These are phyloP conservation scores for Siderastrea radians DNA, from an alignment of 92 coral and sea anemone species.

Conservation along the genomic window DNA sequence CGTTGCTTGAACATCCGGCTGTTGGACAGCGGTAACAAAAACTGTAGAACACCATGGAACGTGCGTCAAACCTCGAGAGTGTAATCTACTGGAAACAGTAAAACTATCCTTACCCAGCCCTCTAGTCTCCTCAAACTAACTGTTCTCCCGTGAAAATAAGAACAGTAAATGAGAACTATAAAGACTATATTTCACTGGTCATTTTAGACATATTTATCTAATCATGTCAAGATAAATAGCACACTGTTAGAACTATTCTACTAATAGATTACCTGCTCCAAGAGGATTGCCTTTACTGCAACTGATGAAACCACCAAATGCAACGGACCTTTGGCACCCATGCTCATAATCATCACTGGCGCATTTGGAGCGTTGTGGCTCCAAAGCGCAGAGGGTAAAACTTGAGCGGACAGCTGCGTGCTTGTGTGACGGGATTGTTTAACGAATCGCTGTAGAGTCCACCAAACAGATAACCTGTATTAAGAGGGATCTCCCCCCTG, in stretches of 20 bases:
- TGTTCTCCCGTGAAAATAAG: no score
- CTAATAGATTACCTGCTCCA: slow-evolving; percentile 29
- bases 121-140: no score
- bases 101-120: no score
- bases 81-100: no score
- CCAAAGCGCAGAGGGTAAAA: slow-evolving; percentile 86
- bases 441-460: slow-evolving; percentile 75
- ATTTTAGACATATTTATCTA: neutral
- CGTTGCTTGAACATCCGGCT: no score
- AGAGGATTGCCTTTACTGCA: slow-evolving; percentile 83
- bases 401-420: slow-evolving; percentile 79
- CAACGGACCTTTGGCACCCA: slow-evolving; percentile 69
- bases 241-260: neutral
- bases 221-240: no score
- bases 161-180: no score
- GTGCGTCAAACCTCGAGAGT: no score
- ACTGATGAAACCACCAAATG: slow-evolving; percentile 89
- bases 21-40: no score
- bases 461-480: slow-evolving; percentile 86
- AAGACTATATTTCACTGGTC: no score
- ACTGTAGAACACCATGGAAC: no score
- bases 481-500: slow-evolving; percentile 52
- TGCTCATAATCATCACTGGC: slow-evolving; percentile 88
- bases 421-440: slow-evolving; percentile 75
- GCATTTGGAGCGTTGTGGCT: slow-evolving; percentile 79